phyloP scores from a whole-genome alignment of 2,888 invertebrate species.

The Timema cristinae region DNA sequence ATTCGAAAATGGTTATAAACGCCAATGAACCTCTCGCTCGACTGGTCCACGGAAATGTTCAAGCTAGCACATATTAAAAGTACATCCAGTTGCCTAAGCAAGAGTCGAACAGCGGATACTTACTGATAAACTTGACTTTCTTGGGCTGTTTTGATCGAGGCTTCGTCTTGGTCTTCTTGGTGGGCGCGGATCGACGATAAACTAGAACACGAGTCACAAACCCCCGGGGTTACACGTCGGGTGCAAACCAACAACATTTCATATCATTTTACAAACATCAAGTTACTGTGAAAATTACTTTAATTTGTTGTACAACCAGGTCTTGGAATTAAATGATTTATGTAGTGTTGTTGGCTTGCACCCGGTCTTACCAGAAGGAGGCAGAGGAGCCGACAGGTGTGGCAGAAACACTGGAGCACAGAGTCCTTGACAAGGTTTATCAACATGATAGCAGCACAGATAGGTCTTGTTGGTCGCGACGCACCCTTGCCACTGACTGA shows the following conservation, averaged over 20 bases:
- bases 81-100: not conserved
- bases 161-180: conserved; percentile 74
- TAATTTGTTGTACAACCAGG: no score
- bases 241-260: not conserved
- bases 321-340: not conserved
- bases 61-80: no score
- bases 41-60: no score
- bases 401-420: conserved; percentile 91
- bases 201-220: conserved; percentile 22
- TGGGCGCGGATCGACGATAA: conserved; percentile 49
- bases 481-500: no score
- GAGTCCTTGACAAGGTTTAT: conserved; percentile 88
- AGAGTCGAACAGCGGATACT: conserved; percentile 50
- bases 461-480: no score
- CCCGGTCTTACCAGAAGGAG: conserved; percentile 65
- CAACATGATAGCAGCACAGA: conserved; percentile 58
- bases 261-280: not conserved
- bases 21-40: no score
- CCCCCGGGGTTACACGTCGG: no score
- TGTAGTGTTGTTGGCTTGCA: not conserved
- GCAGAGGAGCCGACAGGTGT: conserved; percentile 82
- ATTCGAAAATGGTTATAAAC: no score
- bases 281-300: not conserved
- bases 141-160: conserved; percentile 83
- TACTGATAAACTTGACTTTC: conserved; percentile 88